A percentile compares a stretch with the other conserved stretches of the same genome.
phyloP scores from a whole-genome alignment of 2,113 vertebrate genomes.

The Ptilorrhoa leucosticta region DNA sequence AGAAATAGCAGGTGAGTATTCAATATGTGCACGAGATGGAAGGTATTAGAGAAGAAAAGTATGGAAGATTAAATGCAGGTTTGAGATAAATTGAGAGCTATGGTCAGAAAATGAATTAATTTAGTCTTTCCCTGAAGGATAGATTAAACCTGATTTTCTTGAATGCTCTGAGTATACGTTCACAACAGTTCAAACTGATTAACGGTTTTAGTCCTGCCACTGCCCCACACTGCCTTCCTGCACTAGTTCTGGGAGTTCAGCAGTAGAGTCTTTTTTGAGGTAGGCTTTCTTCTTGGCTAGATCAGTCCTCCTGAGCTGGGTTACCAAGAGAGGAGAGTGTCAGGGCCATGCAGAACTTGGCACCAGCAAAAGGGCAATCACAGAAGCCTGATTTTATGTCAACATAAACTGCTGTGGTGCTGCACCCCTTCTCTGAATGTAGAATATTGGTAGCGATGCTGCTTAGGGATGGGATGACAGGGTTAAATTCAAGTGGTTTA shows the following conservation, averaged over 20 bases:
- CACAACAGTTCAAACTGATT: background rate
- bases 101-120: background rate
- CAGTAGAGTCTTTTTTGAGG: background rate
- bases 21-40: background rate
- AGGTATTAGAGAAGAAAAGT: background rate
- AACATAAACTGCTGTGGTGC: background rate
- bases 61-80: background rate
- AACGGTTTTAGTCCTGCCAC: background rate
- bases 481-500: background rate
- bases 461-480: background rate
- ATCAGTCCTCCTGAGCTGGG: background rate
- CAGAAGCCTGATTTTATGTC: background rate
- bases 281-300: background rate
- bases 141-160: background rate
- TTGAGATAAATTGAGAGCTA: background rate
- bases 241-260: background rate
- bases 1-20: background rate
- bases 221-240: background rate
- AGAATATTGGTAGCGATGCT: background rate
- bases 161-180: background rate
- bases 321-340: background rate
- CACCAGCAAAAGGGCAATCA: background rate
- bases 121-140: background rate
- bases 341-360: background rate
- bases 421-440: background rate